Conservation (phyloP, 2,113 vertebrate genomes). For the Puntigrus tetrazona region DNA sequence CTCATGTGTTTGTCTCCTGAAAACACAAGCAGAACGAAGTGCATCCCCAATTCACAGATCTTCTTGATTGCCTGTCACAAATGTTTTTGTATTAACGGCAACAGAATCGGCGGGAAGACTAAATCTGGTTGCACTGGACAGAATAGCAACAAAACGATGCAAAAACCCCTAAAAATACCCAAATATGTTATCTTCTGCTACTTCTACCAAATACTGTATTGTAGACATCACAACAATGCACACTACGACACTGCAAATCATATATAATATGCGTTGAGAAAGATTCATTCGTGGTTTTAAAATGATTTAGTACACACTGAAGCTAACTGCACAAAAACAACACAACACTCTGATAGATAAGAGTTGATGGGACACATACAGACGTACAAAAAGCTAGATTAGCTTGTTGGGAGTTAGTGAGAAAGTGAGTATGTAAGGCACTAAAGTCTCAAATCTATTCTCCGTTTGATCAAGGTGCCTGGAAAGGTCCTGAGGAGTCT, state of each 20-base stretch:
- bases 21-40: not conserved
- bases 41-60: not conserved
- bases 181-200: slow-evolving; percentile 12
- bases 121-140: slow-evolving; percentile 1
- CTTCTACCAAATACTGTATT: not conserved
- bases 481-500: slow-evolving; percentile 43
- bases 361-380: slow-evolving; percentile 3
- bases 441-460: slow-evolving; percentile 38
- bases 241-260: slow-evolving; percentile 23
- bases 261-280: not conserved
- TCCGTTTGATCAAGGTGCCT: slow-evolving; percentile 20
- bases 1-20: not conserved
- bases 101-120: not conserved
- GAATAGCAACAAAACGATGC: not conserved
- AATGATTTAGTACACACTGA: not conserved
- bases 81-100: not conserved
- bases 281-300: not conserved
- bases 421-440: slow-evolving; percentile 53
- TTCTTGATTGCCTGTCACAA: slow-evolving; percentile 11
- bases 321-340: slow-evolving; percentile 4
- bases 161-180: not conserved
- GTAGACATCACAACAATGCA: not conserved
- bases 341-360: not conserved
- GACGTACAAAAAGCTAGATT: not conserved
- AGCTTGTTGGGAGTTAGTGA: slow-evolving; percentile 2